phyloP scores from a whole-genome alignment of 2,888 invertebrate species.

The Girardia tigrina region DNA sequence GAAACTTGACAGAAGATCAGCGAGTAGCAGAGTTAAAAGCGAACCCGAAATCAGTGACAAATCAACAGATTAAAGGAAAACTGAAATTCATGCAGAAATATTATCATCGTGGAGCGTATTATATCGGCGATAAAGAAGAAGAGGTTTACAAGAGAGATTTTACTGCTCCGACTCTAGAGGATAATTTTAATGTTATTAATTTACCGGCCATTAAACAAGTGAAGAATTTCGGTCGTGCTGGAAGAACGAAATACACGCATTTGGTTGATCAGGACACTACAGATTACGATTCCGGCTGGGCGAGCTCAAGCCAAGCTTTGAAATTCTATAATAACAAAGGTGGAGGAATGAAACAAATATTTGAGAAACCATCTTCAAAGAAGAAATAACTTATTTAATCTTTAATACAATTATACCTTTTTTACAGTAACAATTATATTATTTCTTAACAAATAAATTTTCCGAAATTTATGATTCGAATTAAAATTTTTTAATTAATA shows the following conservation, averaged over 20 bases:
- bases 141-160: conserved; percentile 79
- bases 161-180: conserved; percentile 85
- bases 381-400: conserved; percentile 46
- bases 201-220: conserved; percentile 99
- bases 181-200: conserved; percentile 96
- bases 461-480: too few relatives aligned
- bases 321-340: conserved; percentile 74
- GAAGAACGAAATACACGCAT: conserved; percentile 95
- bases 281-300: conserved; percentile 81
- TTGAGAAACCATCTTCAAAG: conserved; percentile 68
- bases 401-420: too few relatives aligned
- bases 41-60: conserved; percentile 80
- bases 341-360: conserved; percentile 79
- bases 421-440: too few relatives aligned
- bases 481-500: too few relatives aligned
- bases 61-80: conserved; percentile 68
- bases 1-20: conserved; percentile 85
- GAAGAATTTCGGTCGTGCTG: conserved; percentile 95
- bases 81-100: conserved; percentile 99
- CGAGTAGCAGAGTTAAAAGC: conserved; percentile 69
- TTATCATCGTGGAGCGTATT: conserved; percentile 93
- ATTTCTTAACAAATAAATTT: too few relatives aligned
- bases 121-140: conserved; percentile 65
- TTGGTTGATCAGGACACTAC: conserved; percentile 97
- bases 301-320: conserved; percentile 71